Percentiles rank a stretch among this genome's conserved stretches.
Evolutionary conservation across 2,888 invertebrate genomes (phyloP).

Genomic region (Chloroclysta siterata): DNA sequence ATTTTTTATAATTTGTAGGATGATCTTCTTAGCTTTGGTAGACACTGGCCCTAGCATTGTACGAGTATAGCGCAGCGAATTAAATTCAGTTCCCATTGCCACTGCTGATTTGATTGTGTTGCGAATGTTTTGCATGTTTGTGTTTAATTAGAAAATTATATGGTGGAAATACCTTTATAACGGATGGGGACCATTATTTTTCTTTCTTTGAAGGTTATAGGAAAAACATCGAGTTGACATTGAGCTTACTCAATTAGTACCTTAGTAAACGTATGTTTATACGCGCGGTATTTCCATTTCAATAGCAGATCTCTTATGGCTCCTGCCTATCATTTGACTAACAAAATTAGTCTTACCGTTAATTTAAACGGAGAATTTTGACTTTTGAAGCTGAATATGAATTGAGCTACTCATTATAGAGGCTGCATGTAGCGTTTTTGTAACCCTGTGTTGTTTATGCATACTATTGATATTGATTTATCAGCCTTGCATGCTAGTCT

Average conservation of each 20-base stretch:
- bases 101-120: slow-evolving; percentile 11
- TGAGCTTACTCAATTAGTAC: too few species aligned
- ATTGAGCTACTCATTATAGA: too few species aligned
- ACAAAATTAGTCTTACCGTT: too few species aligned
- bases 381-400: too few species aligned
- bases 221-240: slow-evolving; percentile 5
- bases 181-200: slow-evolving; percentile 4
- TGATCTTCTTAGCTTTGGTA: slow-evolving; percentile 1
- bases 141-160: slow-evolving; percentile 8
- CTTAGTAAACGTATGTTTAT: not conserved
- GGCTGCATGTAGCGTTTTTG: not conserved
- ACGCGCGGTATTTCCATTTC: not conserved
- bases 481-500: too few species aligned
- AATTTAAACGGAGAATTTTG: too few species aligned
- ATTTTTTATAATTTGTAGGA: not conserved
- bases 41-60: slow-evolving; percentile 4
- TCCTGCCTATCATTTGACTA: not conserved
- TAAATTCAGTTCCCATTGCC: slow-evolving; percentile 12
- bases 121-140: slow-evolving; percentile 24
- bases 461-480: not conserved
- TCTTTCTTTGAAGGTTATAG: slow-evolving; percentile 10
- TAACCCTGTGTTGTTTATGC: not conserved
- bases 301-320: not conserved
- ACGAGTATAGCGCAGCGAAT: slow-evolving; percentile 25
- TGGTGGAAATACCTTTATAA: slow-evolving; percentile 3